Conservation (phyloP, 2,888 invertebrate genomes). For the Catocala sponsa region DNA sequence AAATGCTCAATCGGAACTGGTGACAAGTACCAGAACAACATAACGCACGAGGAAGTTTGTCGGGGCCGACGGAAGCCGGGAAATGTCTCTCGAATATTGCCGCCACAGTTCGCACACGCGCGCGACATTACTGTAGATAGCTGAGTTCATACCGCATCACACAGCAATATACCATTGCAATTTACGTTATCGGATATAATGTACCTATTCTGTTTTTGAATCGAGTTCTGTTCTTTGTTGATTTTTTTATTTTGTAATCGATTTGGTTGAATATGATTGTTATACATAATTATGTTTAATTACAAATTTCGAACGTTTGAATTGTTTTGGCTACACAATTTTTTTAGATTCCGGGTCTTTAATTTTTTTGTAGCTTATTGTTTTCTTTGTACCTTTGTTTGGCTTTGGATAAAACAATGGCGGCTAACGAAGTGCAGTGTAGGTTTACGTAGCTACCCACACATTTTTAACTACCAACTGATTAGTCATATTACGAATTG, state of each 20-base stretch:
- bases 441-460: conserved; percentile 18
- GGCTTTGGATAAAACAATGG: neutral
- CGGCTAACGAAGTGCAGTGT: conserved; percentile 1
- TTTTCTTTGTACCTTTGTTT: conserved; percentile 1
- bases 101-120: conserved; percentile 37
- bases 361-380: too few species aligned
- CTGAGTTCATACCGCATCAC: conserved; percentile 35
- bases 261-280: neutral
- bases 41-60: conserved; percentile 64
- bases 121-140: conserved; percentile 40
- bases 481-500: conserved; percentile 59
- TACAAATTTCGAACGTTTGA: too few species aligned
- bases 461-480: conserved; percentile 35
- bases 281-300: too few species aligned
- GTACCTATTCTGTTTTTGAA: conserved; percentile 26
- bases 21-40: conserved; percentile 83
- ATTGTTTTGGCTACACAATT: too few species aligned
- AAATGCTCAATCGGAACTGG: conserved; percentile 80
- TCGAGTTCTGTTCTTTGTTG: neutral
- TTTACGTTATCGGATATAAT: conserved; percentile 18
- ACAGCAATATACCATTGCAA: conserved; percentile 45
- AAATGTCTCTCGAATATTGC: conserved; percentile 60
- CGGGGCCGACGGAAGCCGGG: conserved; percentile 62
- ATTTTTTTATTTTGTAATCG: neutral
- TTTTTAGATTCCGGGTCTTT: too few species aligned